A percentile compares a stretch with the other conserved stretches of the same genome.
Conservation (phyloP, 2,113 vertebrate species). For the Misgurnus mizolepis region DNA sequence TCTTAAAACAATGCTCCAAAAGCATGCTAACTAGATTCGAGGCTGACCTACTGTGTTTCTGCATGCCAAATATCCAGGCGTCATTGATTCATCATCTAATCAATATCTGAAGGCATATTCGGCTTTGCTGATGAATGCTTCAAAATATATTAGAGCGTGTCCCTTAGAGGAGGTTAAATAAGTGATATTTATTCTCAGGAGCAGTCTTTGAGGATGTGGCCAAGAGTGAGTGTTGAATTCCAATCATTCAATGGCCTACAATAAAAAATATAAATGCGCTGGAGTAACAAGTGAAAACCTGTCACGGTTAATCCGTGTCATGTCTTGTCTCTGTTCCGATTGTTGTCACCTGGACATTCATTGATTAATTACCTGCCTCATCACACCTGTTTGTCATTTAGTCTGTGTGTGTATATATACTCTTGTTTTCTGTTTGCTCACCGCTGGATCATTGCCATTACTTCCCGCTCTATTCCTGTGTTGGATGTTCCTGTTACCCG, state of each 20-base stretch:
- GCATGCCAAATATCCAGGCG: constrained; percentile 22
- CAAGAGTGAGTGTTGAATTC: background rate
- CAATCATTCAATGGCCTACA: background rate
- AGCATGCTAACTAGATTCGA: constrained; percentile 27
- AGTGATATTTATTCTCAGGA: constrained; percentile 10
- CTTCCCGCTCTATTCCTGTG: no score
- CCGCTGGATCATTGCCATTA: no score
- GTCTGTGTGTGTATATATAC: no score
- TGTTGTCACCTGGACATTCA: no score
- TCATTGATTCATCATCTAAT: constrained; percentile 39
- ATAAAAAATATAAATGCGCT: background rate
- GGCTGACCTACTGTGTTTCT: constrained; percentile 25
- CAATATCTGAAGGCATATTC: constrained; percentile 32
- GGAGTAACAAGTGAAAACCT: background rate
- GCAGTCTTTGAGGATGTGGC: constrained; percentile 9
- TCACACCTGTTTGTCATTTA: no score
- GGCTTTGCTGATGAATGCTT: constrained; percentile 32
- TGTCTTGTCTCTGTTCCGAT: no score
- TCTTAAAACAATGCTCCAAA: background rate
- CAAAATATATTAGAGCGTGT: background rate
- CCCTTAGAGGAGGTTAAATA: constrained; percentile 21
- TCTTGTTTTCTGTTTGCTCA: no score
- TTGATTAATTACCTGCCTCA: no score
- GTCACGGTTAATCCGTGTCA: no score
- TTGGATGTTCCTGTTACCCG: no score